Evolutionary conservation across 2,113 vertebrate species (phyloP), one percentile per base, ranked within the genome.

Genomic region (Balaenoptera acutorostrata): DNA sequence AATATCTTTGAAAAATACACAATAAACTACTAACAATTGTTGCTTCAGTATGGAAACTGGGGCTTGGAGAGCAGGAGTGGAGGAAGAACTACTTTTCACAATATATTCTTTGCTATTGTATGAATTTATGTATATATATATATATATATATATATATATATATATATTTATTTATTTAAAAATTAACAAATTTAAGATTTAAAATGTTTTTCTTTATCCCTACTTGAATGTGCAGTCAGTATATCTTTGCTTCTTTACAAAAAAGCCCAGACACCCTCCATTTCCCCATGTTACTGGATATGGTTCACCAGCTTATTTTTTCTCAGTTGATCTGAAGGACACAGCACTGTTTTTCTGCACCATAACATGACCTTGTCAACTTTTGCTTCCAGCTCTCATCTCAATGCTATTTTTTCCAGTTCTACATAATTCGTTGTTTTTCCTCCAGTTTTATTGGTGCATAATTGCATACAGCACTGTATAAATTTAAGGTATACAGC

Each of bases 281-380:
- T 46, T 64, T 49, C 11, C 10, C 46, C 17, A 1, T 27, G n/a
- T 13, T 31, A 15, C 5, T 36, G 15, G 49, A 18, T 25, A n/a
- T 0, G 3, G 8, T 2, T 72, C 31, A 2, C 11, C 25, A 57
- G n/a, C 21, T 66, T 5, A 6, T 21, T 39, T 3, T 21, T 55
- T 39, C 18, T 39, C 8, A 8, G 44, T 21, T 78, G 29, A 27
- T 41, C 49, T 29, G 17, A 46, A 31, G 6, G 3, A 6, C 25
- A 52, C 8, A 7, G 29, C 20, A 14, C 49, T 41, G 8, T 8
- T 46, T 49, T 21, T 83, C 39, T 74, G 36, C 11, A 46, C n/a
- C 25, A 5, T 46, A 49, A 41, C 9, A 3, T 27, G 36, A 74
- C 39, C 61, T 55, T 7, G 14, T 15, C 41, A 15, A 11, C 2